Percentiles rank a stretch among this genome's conserved stretches.
Conservation (phyloP, 2,113 vertebrate species). For the Zootoca vivipara region DNA sequence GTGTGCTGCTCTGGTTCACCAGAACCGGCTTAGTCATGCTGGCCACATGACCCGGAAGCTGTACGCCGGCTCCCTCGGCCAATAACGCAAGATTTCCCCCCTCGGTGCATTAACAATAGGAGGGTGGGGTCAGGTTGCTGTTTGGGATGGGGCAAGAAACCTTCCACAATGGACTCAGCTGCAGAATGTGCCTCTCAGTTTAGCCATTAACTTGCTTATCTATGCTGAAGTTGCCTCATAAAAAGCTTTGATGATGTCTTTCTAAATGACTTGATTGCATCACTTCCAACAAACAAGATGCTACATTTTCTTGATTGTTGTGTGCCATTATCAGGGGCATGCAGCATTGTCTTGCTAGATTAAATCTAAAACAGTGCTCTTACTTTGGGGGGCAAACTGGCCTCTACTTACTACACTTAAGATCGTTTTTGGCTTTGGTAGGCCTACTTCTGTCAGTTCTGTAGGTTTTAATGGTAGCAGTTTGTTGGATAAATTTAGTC, state of each 20-base stretch:
- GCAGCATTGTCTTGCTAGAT: background rate
- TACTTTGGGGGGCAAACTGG: background rate
- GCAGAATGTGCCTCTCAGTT: background rate
- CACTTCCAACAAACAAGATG: background rate
- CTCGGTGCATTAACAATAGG: background rate
- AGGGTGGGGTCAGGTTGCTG: background rate
- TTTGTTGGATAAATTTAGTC: background rate
- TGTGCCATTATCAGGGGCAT: background rate
- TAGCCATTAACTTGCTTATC: conserved; percentile 8
- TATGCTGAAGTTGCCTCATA: background rate
- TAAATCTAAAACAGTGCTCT: background rate
- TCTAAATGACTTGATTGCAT: background rate
- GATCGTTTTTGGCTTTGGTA: background rate
- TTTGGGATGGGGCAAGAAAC: background rate
- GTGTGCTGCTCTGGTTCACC: no score
- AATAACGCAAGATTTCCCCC: no score
- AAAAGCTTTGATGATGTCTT: background rate
- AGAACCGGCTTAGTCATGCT: no score
- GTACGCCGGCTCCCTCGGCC: no score
- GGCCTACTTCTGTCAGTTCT: background rate
- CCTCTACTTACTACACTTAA: background rate
- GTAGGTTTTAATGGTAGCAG: background rate
- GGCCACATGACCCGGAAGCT: no score
- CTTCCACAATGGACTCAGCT: background rate
- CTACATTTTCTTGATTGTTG: background rate